A percentile compares a stretch with the other conserved stretches of the same genome.
phyloP scores from a whole-genome alignment of 1,140 invertebrate species.

The Ridgeia piscesae region DNA sequence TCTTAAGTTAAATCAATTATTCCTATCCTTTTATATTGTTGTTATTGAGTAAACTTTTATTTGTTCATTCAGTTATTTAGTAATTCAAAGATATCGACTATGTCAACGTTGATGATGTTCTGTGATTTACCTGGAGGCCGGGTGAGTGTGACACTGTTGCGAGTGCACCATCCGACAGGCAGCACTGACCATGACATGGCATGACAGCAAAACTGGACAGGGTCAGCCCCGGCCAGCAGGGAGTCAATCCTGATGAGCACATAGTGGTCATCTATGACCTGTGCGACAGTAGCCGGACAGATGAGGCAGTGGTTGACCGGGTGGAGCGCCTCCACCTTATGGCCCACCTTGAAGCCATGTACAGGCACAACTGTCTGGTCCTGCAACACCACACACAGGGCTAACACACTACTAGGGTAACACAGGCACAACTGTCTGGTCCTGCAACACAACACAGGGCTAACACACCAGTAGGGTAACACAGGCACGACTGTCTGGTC shows the following conservation, averaged over 20 bases:
- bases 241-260: constrained; percentile 67
- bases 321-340: constrained; percentile 74
- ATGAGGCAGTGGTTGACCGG: constrained; percentile 46
- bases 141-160: constrained; percentile 49
- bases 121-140: constrained; percentile 41
- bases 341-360: constrained; percentile 65
- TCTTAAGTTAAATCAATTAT: too few relatives aligned
- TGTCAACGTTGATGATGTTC: neutral
- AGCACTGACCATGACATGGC: constrained; percentile 52
- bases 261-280: constrained; percentile 69
- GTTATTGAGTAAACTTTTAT: too few relatives aligned
- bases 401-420: too few relatives aligned
- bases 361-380: constrained; percentile 41
- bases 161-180: constrained; percentile 52
- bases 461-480: too few relatives aligned
- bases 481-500: too few relatives aligned
- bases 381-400: constrained; percentile 33
- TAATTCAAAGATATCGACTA: too few relatives aligned
- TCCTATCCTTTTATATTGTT: too few relatives aligned
- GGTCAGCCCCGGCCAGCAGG: neutral
- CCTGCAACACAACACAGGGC: too few relatives aligned
- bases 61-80: too few relatives aligned
- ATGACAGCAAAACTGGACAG: constrained; percentile 52
- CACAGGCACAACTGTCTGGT: too few relatives aligned
- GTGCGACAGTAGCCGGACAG: constrained; percentile 67